A percentile compares a stretch with the other conserved stretches of the same genome.
phyloP scores from a whole-genome alignment of 1,140 invertebrate species.

The Oppia nitens region DNA sequence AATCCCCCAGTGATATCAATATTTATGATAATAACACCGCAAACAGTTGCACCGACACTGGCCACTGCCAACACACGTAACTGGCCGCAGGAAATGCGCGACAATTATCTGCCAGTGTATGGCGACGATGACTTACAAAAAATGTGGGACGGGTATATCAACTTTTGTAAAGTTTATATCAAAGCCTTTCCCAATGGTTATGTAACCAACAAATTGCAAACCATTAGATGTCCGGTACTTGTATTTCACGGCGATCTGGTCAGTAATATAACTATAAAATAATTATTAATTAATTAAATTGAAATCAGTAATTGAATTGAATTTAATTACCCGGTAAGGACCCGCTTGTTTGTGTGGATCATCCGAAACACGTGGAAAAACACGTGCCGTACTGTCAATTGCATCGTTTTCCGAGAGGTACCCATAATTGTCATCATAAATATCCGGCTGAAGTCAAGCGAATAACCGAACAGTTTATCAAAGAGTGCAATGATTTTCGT shows the following conservation, averaged over 20 bases:
- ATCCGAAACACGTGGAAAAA: slow-evolving; percentile 47
- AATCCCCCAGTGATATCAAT: too few relatives aligned
- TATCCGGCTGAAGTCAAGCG: slow-evolving; percentile 64
- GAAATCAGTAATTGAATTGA: too few relatives aligned
- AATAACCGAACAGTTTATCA: slow-evolving; percentile 49
- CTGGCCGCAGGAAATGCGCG: background rate
- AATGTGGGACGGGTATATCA: slow-evolving; percentile 14
- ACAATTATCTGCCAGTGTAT: slow-evolving; percentile 9
- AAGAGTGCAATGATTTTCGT: slow-evolving; percentile 1
- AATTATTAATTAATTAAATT: background rate
- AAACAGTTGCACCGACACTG: background rate
- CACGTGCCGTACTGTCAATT: slow-evolving; percentile 48
- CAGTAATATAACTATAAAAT: background rate
- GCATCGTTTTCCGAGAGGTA: slow-evolving; percentile 55
- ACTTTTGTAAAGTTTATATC: slow-evolving; percentile 24
- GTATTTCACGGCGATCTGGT: slow-evolving; percentile 13
- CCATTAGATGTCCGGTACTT: slow-evolving; percentile 12
- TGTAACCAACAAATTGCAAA: slow-evolving; percentile 28
- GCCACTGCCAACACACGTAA: slow-evolving; percentile 1
- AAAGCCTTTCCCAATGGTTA: background rate
- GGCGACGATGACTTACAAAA: slow-evolving; percentile 7
- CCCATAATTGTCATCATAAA: slow-evolving; percentile 62
- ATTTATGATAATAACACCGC: too few relatives aligned
- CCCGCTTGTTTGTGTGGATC: slow-evolving; percentile 48
- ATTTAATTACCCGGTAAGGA: too few relatives aligned